phyloP scores from a whole-genome alignment of 2,113 vertebrate genomes.

The Indicator maculatus region DNA sequence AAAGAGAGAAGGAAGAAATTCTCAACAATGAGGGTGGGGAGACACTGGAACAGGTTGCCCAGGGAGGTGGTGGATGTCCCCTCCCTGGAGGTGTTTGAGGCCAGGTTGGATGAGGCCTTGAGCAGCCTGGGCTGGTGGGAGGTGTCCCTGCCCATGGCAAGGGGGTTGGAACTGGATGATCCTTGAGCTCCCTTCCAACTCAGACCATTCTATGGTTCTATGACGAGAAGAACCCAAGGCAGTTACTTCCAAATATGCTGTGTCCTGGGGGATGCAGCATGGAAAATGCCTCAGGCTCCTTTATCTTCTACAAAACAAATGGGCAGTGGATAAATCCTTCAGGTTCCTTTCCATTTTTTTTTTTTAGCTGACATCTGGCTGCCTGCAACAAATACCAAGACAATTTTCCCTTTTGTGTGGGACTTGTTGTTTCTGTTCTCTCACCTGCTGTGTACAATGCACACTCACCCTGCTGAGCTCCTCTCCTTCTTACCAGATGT shows the following conservation, averaged over 20 bases:
- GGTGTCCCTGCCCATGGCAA: no score
- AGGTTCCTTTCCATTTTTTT: not conserved
- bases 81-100: no score
- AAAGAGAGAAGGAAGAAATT: no score
- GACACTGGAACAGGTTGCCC: no score
- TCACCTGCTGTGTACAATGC: accelerated
- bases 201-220: no score
- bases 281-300: not conserved
- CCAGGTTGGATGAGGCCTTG: no score
- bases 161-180: no score
- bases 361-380: not conserved
- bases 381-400: not conserved
- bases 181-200: no score
- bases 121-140: no score
- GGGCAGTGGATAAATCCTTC: not conserved
- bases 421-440: not conserved
- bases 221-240: not conserved
- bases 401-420: not conserved
- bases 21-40: no score
- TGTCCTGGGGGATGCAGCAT: not conserved
- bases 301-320: not conserved
- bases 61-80: no score
- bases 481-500: not conserved
- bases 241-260: accelerated
- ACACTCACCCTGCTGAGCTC: not conserved